Percentiles rank a stretch among this genome's conserved stretches.
Conservation (phyloP, 1,140 invertebrate genomes). For the Cephus cinctus region DNA sequence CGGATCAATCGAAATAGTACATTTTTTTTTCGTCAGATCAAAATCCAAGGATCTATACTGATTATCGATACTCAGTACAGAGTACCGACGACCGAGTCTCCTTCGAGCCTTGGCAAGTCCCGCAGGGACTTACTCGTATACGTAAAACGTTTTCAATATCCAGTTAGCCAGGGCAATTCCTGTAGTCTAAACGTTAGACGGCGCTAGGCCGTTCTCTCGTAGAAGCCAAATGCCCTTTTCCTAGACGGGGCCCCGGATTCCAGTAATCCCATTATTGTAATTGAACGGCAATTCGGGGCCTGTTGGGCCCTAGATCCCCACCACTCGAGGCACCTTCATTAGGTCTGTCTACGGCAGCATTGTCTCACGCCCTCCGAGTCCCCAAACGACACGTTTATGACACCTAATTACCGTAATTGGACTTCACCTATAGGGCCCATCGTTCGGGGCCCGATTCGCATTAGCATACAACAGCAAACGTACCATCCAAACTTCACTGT, state of each 20-base stretch:
- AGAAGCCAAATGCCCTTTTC: too few relatives aligned
- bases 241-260: too few relatives aligned
- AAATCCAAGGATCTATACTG: too few relatives aligned
- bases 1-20: too few relatives aligned
- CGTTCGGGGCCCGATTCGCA: background rate
- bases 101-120: background rate
- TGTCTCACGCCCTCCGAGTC: background rate
- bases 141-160: too few relatives aligned
- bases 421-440: background rate
- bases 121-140: too few relatives aligned
- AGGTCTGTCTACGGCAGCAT: background rate
- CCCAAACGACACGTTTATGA: slow-evolving; percentile 22
- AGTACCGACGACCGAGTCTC: background rate
- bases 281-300: slow-evolving; percentile 16
- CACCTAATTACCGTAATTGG: slow-evolving; percentile 36
- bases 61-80: too few relatives aligned
- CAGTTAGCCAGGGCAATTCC: too few relatives aligned
- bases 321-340: background rate
- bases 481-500: too few relatives aligned
- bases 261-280: slow-evolving; percentile 29
- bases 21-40: too few relatives aligned
- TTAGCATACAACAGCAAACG: background rate
- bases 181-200: too few relatives aligned
- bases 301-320: slow-evolving; percentile 1
- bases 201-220: too few relatives aligned